A percentile compares a stretch with the other conserved stretches of the same genome.
Conservation (phyloP, 2,113 vertebrate species). For the Steatornis caripensis region DNA sequence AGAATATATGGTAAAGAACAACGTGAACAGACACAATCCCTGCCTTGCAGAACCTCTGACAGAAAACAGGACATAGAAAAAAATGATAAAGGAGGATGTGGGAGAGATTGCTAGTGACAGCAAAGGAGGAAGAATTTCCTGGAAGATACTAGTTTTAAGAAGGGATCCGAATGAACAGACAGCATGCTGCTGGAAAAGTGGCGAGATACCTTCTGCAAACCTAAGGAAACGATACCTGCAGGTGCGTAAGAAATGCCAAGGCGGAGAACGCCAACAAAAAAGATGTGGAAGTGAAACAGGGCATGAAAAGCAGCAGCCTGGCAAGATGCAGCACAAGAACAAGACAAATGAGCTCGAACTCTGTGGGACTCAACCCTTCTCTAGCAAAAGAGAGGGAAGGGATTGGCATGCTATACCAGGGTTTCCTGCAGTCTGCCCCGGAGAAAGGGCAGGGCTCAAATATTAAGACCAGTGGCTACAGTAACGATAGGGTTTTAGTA, state of each 20-base stretch:
- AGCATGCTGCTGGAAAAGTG: not conserved
- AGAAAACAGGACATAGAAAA: not conserved
- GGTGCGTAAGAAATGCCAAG: not conserved
- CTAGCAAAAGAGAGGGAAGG: not conserved
- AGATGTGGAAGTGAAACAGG: not conserved
- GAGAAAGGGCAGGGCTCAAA: not conserved
- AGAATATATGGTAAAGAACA: not conserved
- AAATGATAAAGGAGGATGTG: not conserved
- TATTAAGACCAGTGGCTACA: not conserved
- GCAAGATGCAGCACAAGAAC: not conserved
- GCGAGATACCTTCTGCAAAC: not conserved
- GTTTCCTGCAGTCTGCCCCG: not conserved
- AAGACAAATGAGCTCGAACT: not conserved
- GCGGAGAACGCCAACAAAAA: not conserved
- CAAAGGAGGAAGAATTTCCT: constrained; percentile 8
- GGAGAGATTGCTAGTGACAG: not conserved
- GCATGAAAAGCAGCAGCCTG: not conserved
- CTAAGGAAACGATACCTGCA: not conserved
- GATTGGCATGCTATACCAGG: not conserved
- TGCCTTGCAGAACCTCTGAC: not conserved
- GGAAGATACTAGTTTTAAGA: not conserved
- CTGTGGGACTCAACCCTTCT: not conserved
- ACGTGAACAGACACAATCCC: not conserved
- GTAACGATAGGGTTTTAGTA: not conserved
- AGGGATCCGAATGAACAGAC: not conserved